These are phyloP conservation scores for Diorhabda carinulata DNA, from an alignment of 1,140 invertebrate species.

Conservation along the genomic window DNA sequence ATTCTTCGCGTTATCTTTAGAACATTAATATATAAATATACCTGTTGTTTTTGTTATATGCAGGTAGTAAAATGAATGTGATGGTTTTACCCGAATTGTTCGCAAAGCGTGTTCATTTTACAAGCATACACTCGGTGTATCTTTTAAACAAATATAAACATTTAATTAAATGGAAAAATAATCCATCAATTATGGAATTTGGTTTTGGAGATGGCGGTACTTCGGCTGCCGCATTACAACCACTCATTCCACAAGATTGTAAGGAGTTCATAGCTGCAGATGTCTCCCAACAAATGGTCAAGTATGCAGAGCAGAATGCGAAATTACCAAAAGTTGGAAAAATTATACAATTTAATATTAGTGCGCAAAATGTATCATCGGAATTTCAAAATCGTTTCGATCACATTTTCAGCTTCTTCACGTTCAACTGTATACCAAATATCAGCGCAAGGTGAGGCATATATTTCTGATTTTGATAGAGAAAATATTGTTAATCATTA, in stretches of 20 bases:
- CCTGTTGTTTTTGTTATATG: no score
- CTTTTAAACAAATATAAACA: slow-evolving; percentile 7
- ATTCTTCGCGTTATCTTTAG: no score
- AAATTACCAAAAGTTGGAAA: not conserved
- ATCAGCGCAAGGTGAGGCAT: no score
- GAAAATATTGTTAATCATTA: no score
- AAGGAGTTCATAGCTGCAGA: slow-evolving; percentile 1
- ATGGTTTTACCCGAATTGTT: slow-evolving; percentile 1
- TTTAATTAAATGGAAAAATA: slow-evolving; percentile 1
- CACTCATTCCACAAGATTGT: not conserved
- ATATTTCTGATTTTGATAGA: no score
- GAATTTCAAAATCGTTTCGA: not conserved
- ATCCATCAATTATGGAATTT: slow-evolving; percentile 4
- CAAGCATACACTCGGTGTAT: not conserved
- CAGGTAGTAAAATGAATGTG: not conserved
- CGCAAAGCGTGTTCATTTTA: not conserved
- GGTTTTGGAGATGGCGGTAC: not conserved
- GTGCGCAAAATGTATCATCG: not conserved
- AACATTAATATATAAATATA: no score
- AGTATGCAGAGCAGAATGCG: not conserved
- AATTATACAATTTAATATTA: slow-evolving; percentile 14
- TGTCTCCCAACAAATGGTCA: not conserved
- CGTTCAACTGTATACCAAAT: not conserved
- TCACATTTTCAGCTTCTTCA: slow-evolving; percentile 4
- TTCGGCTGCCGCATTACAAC: not conserved